Percentiles rank a stretch among this genome's conserved stretches.
phyloP scores from a whole-genome alignment of 1,140 invertebrate genomes.

The Leucophenga varia region DNA sequence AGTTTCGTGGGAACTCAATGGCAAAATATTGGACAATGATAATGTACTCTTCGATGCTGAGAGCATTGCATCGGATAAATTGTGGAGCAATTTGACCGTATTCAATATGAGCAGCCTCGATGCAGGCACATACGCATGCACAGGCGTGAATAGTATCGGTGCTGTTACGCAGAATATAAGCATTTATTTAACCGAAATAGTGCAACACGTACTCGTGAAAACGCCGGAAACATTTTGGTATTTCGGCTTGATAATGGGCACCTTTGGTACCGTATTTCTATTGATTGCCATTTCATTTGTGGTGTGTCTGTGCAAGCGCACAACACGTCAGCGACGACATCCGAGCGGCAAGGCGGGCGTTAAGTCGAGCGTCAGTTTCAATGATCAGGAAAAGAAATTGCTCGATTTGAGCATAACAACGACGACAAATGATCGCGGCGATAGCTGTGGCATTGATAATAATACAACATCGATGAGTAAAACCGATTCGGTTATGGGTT shows the following conservation, averaged over 20 bases:
- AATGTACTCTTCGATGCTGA: constrained; percentile 55
- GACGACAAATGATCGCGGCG: constrained; percentile 68
- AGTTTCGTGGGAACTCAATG: constrained; percentile 81
- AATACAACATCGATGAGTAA: constrained; percentile 54
- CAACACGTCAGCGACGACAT: constrained; percentile 57
- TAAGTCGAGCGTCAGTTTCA: constrained; percentile 75
- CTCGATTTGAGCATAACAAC: constrained; percentile 77
- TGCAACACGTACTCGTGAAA: constrained; percentile 58
- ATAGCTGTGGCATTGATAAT: constrained; percentile 64
- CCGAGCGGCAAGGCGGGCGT: constrained; percentile 64
- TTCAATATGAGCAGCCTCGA: constrained; percentile 74
- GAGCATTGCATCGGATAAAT: constrained; percentile 45
- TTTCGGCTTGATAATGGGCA: constrained; percentile 55
- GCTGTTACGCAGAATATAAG: constrained; percentile 68
- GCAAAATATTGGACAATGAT: constrained; percentile 61
- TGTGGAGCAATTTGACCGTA: constrained; percentile 72
- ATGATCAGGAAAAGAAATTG: constrained; percentile 81
- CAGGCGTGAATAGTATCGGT: constrained; percentile 74
- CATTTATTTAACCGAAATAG: constrained; percentile 70
- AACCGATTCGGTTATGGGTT: constrained; percentile 53
- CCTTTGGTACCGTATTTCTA: constrained; percentile 51
- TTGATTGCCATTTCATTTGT: constrained; percentile 50
- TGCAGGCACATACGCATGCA: constrained; percentile 79
- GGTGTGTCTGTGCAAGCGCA: constrained; percentile 61
- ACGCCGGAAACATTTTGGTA: constrained; percentile 56